Evolutionary conservation across 2,113 vertebrate species (phyloP).

Genomic region (Lepisosteus oculatus): DNA sequence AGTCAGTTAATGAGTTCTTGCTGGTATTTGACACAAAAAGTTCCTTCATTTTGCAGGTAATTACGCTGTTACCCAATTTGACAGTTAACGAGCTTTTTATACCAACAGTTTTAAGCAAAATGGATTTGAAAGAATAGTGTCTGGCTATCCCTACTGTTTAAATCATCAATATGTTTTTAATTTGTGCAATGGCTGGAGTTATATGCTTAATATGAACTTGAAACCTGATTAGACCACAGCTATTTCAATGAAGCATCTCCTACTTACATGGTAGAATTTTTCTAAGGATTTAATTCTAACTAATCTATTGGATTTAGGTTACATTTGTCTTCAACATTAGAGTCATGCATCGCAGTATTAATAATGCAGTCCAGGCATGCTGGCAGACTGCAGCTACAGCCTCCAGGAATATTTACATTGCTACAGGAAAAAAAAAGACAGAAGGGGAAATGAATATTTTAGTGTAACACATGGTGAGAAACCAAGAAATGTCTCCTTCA

Average conservation of each 20-base stretch:
- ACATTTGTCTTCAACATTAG: neutral
- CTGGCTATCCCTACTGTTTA: no score
- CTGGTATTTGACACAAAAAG: no score
- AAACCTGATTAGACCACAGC: no score
- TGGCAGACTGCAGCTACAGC: neutral
- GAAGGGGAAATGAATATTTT: slow-evolving; percentile 59
- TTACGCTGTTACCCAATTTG: no score
- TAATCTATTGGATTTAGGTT: slow-evolving; percentile 2
- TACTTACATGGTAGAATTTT: neutral
- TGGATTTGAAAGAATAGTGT: no score
- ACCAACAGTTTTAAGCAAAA: no score
- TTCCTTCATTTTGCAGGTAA: no score
- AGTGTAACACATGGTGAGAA: slow-evolving; percentile 57
- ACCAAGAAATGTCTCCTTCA: slow-evolving; percentile 51
- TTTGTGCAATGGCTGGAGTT: no score
- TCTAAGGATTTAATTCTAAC: neutral
- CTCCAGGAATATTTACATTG: slow-evolving; percentile 19
- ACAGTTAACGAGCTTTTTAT: no score
- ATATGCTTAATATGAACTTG: no score
- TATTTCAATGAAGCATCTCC: neutral
- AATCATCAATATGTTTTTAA: no score
- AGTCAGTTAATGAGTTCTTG: no score
- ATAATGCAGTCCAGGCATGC: neutral
- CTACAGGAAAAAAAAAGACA: slow-evolving; percentile 55
- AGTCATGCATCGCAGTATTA: slow-evolving; percentile 3